These are phyloP conservation scores for Stenoptilia bipunctidactyla DNA, from an alignment of 2,888 invertebrate species.

Conservation along the genomic window DNA sequence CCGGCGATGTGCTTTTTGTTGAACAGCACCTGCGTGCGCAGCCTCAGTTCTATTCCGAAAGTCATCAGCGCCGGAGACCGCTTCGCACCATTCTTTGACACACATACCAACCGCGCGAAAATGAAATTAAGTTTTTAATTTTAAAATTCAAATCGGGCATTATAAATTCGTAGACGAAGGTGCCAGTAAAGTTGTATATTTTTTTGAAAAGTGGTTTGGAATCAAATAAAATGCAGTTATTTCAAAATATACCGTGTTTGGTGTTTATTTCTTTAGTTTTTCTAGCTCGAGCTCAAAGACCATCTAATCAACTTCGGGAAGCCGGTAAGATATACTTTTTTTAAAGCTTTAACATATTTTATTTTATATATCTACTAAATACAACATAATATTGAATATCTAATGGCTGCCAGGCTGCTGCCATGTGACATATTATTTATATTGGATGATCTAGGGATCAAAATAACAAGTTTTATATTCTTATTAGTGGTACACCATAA, in stretches of 20 bases:
- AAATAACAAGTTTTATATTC: too few species aligned
- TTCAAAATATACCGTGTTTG: constrained; percentile 47
- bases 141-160: constrained; percentile 5
- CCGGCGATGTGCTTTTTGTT: constrained; percentile 30
- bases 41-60: constrained; percentile 40
- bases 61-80: constrained; percentile 42
- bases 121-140: constrained; percentile 35
- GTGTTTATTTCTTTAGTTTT: constrained; percentile 51
- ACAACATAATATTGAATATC: too few species aligned
- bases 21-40: constrained; percentile 34
- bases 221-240: constrained; percentile 34
- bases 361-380: too few species aligned
- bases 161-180: too few species aligned
- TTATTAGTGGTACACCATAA: too few species aligned
- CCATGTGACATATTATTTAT: too few species aligned
- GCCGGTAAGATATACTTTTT: constrained; percentile 38
- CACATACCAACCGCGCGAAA: constrained; percentile 28
- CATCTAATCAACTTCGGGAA: constrained; percentile 44
- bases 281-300: constrained; percentile 54
- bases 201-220: constrained; percentile 8
- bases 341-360: background rate
- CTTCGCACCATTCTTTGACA: constrained; percentile 24
- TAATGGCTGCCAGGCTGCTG: too few species aligned
- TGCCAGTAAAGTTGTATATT: too few species aligned
- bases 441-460: too few species aligned